Evolutionary conservation across 37 sponge, comb jelly and placozoan species (phyloP), one percentile per base, ranked within the genome.

Genomic region (Theonella swinhoei): DNA sequence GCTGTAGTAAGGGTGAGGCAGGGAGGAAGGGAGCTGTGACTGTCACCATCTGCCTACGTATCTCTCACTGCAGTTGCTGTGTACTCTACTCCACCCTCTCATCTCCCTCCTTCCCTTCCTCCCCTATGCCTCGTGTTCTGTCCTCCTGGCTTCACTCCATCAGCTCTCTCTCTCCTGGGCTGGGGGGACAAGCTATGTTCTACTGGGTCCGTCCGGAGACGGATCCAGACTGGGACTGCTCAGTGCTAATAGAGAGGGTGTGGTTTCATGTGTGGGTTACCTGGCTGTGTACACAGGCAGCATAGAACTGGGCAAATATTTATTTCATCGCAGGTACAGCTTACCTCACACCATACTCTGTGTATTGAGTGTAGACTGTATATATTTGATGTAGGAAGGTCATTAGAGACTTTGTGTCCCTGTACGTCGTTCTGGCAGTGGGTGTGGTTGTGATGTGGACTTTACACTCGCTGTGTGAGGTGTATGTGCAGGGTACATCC

Each of bases 181-280:
- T 26, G 92, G 90, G 4, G 29, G 88, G 79, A 65, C 58, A 0
- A 86, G 90, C 24, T 95, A 88, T 81, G 63, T 99, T 0, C 28
- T 91, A 14, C 64, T 72, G 41, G 96, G 95, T 19, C 85, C 80
- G 60, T 62, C 69, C 23, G 89, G 94, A 19, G 86, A 86, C 76
- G 89, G 90, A 4, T 74, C 85, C 28, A 70, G 97, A 29, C 58
- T 29, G 0, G 88, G 78, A 4, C 81, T 96, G 24, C 30, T 96
- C 47, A 82, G 88, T 89, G 91, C 99, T 65, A 99, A 99, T 66
- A 54, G 99, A 70, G 97, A 96, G 54, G 99, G 99, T 0, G 9
- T 99, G 3, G 14, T 93, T 60, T 99, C 99, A 1, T 92, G 91
- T 64, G 14, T 91, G 1, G 99, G 99, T 1, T 96, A 91, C 67